Evolutionary conservation across 2,888 invertebrate species (phyloP).

Genomic region (Monochamus alternatus): DNA sequence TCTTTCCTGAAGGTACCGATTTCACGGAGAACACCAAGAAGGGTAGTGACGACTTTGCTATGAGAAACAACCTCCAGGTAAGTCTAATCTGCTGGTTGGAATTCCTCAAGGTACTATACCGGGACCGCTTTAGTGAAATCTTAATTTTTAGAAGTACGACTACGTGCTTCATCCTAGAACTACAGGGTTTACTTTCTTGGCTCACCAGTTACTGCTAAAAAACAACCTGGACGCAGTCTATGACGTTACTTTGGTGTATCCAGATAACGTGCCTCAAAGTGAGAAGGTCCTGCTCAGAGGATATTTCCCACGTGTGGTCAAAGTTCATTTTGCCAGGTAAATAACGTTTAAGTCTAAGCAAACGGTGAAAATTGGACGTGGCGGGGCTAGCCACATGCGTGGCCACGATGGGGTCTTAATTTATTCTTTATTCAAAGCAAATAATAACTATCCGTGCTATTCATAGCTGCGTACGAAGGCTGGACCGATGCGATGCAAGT

Average conservation of each 20-base stretch:
- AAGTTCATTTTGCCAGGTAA: constrained; percentile 83
- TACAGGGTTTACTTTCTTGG: constrained; percentile 82
- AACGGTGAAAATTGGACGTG: too few species aligned
- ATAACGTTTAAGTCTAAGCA: background rate
- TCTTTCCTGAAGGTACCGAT: constrained; percentile 94
- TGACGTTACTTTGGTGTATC: constrained; percentile 90
- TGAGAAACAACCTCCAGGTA: constrained; percentile 78
- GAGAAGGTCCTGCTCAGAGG: constrained; percentile 83
- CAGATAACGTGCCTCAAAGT: constrained; percentile 81
- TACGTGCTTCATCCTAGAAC: constrained; percentile 90
- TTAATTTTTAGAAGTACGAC: constrained; percentile 73
- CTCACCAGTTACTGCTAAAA: constrained; percentile 73
- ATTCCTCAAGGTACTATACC: background rate
- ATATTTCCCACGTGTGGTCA: constrained; percentile 82
- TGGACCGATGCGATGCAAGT: too few species aligned
- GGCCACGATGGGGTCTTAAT: too few species aligned
- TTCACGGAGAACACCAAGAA: constrained; percentile 79
- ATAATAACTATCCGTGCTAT: too few species aligned
- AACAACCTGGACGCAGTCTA: constrained; percentile 84
- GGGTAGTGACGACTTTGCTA: constrained; percentile 83
- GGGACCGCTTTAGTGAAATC: background rate
- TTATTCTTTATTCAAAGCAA: too few species aligned
- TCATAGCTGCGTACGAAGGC: too few species aligned
- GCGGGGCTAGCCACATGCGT: too few species aligned
- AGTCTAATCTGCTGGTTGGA: constrained; percentile 36